Percentiles rank a stretch among this genome's conserved stretches.
Evolutionary conservation across 2,113 vertebrate genomes (phyloP).

Genomic region (Pholis gunnellus): DNA sequence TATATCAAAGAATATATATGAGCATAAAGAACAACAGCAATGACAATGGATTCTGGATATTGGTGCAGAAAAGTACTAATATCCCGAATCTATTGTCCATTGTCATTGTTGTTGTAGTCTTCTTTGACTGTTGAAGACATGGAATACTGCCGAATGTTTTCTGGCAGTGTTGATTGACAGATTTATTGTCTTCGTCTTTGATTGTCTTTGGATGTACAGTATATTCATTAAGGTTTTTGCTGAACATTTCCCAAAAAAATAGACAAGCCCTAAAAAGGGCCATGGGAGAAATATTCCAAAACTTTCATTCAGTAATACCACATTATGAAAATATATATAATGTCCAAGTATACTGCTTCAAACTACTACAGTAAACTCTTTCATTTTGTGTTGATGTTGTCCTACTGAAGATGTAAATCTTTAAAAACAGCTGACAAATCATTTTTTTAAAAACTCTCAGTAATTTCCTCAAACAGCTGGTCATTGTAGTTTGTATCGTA

Average conservation of each 20-base stretch:
- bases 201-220: not conserved
- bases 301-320: not conserved
- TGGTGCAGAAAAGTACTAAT: too few species aligned
- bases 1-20: too few species aligned
- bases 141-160: not conserved
- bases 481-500: not conserved
- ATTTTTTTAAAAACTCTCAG: too few species aligned
- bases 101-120: not conserved
- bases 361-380: not conserved
- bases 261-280: not conserved
- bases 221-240: not conserved
- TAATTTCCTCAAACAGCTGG: not conserved
- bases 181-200: not conserved
- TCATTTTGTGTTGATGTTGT: not conserved
- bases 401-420: not conserved
- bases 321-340: not conserved
- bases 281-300: not conserved
- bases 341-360: not conserved
- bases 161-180: not conserved
- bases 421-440: not conserved
- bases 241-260: not conserved
- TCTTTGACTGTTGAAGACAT: not conserved
- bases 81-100: too few species aligned
- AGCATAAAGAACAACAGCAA: too few species aligned
- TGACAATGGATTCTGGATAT: too few species aligned